Conservation (phyloP, 2,113 vertebrate species). For the Psophia crepitans region DNA sequence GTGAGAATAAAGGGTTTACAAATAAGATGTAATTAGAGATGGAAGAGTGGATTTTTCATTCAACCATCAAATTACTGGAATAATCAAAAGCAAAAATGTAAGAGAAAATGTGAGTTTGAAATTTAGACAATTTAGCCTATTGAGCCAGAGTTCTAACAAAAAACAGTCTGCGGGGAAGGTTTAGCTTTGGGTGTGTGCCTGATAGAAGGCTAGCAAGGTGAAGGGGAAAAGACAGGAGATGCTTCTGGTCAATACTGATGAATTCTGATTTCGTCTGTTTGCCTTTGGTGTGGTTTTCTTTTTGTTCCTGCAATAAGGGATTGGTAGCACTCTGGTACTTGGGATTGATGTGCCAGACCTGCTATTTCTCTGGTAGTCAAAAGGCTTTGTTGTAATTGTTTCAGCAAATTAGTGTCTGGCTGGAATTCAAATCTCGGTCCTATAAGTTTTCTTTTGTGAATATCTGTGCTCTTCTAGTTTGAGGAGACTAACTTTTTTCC, state of each 20-base stretch:
- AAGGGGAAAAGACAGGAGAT: background rate
- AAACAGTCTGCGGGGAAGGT: background rate
- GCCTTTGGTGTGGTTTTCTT: background rate
- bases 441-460: background rate
- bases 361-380: background rate
- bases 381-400: background rate
- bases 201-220: background rate
- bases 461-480: background rate
- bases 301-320: background rate
- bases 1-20: background rate
- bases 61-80: background rate
- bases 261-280: background rate
- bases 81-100: background rate
- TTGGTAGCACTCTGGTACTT: background rate
- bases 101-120: background rate
- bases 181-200: background rate
- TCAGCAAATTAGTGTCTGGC: background rate
- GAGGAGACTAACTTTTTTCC: background rate
- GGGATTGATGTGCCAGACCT: background rate
- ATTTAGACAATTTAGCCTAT: background rate
- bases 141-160: background rate
- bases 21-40: background rate
- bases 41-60: background rate
- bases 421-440: background rate
- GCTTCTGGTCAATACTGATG: background rate